These are phyloP conservation scores for Nannospalax galili DNA, from an alignment of 2,113 vertebrate species.

Conservation along the genomic window DNA sequence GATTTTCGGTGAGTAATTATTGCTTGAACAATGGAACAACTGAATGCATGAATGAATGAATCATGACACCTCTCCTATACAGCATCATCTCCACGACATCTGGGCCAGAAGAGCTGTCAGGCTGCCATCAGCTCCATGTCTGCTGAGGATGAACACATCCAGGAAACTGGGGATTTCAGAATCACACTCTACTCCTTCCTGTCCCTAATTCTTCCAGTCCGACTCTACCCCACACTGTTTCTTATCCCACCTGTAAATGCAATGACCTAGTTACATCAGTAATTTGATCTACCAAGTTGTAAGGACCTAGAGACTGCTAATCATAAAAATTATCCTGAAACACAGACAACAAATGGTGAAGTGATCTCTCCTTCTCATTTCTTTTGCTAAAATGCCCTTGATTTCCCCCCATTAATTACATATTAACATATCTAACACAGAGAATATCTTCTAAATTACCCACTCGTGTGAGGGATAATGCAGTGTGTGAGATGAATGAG, in stretches of 20 bases:
- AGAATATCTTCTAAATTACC: constrained; percentile 64
- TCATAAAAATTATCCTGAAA: constrained; percentile 3
- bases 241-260: neutral
- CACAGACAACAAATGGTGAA: constrained; percentile 27
- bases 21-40: neutral
- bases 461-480: neutral
- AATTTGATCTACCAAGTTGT: constrained; percentile 31
- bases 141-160: neutral
- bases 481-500: constrained; percentile 53
- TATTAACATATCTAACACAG: constrained; percentile 42
- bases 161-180: neutral
- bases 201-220: neutral
- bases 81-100: neutral
- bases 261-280: neutral
- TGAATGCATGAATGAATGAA: neutral
- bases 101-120: neutral
- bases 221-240: neutral
- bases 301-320: neutral
- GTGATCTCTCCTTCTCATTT: constrained; percentile 13
- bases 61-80: neutral
- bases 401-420: constrained; percentile 49
- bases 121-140: neutral
- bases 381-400: constrained; percentile 54
- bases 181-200: neutral
- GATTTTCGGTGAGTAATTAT: constrained; percentile 6